phyloP scores from a whole-genome alignment of 2,797 vertebrate genomes.

The Eutrigla gurnardus region DNA sequence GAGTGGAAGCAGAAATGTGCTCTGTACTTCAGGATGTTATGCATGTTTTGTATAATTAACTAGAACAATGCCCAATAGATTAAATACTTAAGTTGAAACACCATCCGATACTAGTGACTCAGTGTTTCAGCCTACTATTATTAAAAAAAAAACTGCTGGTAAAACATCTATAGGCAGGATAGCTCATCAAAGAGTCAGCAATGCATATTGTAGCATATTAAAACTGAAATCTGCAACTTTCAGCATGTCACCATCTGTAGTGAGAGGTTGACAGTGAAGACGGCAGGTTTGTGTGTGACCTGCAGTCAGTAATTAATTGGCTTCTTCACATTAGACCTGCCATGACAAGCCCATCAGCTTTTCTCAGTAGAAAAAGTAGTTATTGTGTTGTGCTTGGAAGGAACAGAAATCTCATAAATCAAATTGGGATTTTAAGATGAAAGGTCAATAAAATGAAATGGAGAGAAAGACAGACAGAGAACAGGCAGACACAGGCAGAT shows the following conservation, averaged over 20 bases:
- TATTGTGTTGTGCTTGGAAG: not conserved
- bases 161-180: not conserved
- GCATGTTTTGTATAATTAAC: not conserved
- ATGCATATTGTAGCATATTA: not conserved
- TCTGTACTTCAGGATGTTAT: not conserved
- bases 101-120: not conserved
- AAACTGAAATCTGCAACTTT: not conserved
- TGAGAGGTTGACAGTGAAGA: not conserved
- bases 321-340: not conserved
- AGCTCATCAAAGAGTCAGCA: not conserved
- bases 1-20: not conserved
- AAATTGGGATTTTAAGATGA: not conserved
- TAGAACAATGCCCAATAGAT: too few species aligned
- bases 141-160: too few species aligned
- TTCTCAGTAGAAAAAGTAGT: not conserved
- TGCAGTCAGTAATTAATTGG: slow-evolving; percentile 8
- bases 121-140: too few species aligned
- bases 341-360: slow-evolving; percentile 1
- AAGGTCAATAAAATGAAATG: slow-evolving; percentile 4
- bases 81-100: not conserved
- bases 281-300: too few species aligned
- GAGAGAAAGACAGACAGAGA: not conserved
- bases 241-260: not conserved
- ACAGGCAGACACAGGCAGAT: not conserved
- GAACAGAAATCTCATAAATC: not conserved